Base-by-base conservation (phyloP, 1,140 invertebrate genomes). In the Drosophila albomicans region DNA sequence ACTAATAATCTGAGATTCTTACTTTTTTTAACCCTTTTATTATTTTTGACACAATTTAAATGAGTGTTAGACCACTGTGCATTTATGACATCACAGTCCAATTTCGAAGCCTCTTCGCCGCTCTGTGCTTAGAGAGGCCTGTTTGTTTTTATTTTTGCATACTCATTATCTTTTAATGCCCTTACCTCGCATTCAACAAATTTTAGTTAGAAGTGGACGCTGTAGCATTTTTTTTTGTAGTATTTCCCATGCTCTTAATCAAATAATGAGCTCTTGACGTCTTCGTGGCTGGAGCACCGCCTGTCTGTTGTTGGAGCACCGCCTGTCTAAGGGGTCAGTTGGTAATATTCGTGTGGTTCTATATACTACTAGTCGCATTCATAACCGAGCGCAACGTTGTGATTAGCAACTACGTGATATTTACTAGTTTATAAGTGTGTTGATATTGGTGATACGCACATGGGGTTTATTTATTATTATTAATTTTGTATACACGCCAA, bases 341-440 rank as follows among this genome's bases (percentile, higher is more conserved):
- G 7, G 48, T 46, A 15, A n/a, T 48, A 25, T 0, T 8, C 11
- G 5, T 16, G 30, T 25, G 10, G 5, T 16, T 25, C 20, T 25
- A 25, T 25, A 25, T 25, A 25, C 20, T 35, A 32, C 20, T 35
- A 32, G 20, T 49, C 11, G 32, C 20, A 30, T 8, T 59, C 20
- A 30, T 11, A 59, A 28, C 28, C 35, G 7, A 15, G 30, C 35
- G 15, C 10, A 28, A 15, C 25, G 20, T n/a, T 35, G 15, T 62
- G 48, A 74, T 69, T 74, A 69, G 57, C 71, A 57, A 1, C 4
- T 38, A 13, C 48, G 13, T 69, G 65, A 56, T 68, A 59, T 67
- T 38, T 73, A 35, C 11, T 45, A 28, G 20, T 41, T 15, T 38
- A 51, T 20, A 16, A 13, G 41, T 46, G 43, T 54, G 25, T 48